Evolutionary conservation across 1,140 invertebrate species (phyloP).

Genomic region (Archivesica marissinica): DNA sequence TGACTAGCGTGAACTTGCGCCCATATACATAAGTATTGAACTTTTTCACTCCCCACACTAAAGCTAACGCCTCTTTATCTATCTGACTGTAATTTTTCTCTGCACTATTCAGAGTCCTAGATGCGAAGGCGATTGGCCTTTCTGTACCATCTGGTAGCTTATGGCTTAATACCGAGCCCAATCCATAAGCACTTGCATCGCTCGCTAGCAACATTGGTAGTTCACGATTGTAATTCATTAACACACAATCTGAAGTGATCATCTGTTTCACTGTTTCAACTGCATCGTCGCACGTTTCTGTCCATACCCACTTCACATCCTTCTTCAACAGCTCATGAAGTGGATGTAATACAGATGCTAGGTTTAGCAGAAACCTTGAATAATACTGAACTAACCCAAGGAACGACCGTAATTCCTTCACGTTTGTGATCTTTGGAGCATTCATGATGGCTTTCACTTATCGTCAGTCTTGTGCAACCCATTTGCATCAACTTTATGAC

Average conservation of each 20-base stretch:
- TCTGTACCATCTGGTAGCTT: slow-evolving; percentile 70
- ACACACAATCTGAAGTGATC: slow-evolving; percentile 43
- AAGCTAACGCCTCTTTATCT: slow-evolving; percentile 86
- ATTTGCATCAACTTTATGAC: not conserved
- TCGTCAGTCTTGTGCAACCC: slow-evolving; percentile 59
- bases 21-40: slow-evolving; percentile 86
- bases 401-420: slow-evolving; percentile 57
- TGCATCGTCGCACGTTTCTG: slow-evolving; percentile 24
- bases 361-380: slow-evolving; percentile 62
- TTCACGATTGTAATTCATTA: slow-evolving; percentile 57
- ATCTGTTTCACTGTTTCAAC: slow-evolving; percentile 42
- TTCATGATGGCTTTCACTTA: slow-evolving; percentile 63
- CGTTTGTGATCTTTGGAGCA: slow-evolving; percentile 37
- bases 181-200: slow-evolving; percentile 85
- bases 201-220: slow-evolving; percentile 77
- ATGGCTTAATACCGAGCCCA: slow-evolving; percentile 85
- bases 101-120: slow-evolving; percentile 83
- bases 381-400: slow-evolving; percentile 66
- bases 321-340: slow-evolving; percentile 62
- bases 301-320: slow-evolving; percentile 55
- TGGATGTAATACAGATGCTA: slow-evolving; percentile 54
- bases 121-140: slow-evolving; percentile 84
- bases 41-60: slow-evolving; percentile 83
- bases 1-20: slow-evolving; percentile 78
- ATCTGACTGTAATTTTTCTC: slow-evolving; percentile 79